phyloP scores from a whole-genome alignment of 2,797 vertebrate species.

The Rhinatrema bivittatum region DNA sequence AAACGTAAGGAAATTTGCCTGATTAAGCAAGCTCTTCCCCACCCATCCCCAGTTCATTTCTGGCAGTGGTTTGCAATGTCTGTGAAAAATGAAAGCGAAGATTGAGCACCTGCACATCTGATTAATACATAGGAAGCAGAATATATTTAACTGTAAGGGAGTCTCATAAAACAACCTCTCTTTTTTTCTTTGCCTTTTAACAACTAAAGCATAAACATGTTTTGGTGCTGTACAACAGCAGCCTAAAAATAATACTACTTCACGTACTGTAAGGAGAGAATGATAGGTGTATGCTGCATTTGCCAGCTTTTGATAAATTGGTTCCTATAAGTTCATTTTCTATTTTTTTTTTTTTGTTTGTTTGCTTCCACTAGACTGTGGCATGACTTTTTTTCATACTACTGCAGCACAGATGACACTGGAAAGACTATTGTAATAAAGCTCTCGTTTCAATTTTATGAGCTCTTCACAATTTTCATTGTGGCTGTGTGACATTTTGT shows the following conservation, averaged over 20 bases:
- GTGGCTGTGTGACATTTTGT: conserved; percentile 4
- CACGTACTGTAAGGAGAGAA: not conserved
- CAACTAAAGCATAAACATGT: conserved; percentile 20
- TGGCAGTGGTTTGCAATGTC: conserved; percentile 4
- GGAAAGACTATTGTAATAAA: conserved; percentile 35
- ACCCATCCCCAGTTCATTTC: no score
- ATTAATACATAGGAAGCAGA: conserved; percentile 8
- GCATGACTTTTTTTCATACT: conserved; percentile 22
- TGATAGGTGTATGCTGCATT: conserved; percentile 17
- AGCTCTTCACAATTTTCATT: conserved; percentile 7
- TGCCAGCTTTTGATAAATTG: conserved; percentile 24
- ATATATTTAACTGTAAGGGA: conserved; percentile 13
- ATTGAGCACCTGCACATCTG: conserved; percentile 1
- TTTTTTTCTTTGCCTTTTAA: conserved; percentile 16
- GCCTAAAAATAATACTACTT: conserved; percentile 12
- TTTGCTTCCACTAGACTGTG: conserved; percentile 22
- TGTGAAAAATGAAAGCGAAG: not conserved
- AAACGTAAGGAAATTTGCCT: not conserved
- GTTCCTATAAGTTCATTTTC: conserved; percentile 21
- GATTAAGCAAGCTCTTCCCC: not conserved
- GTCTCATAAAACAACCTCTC: conserved; percentile 19
- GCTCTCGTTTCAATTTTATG: conserved; percentile 30
- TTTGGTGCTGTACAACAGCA: conserved; percentile 8
- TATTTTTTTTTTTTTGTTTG: no score
- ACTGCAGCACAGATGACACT: conserved; percentile 15